These are phyloP conservation scores for Oncorhynchus kisutch DNA, from an alignment of 2,113 vertebrate species.

Conservation along the genomic window DNA sequence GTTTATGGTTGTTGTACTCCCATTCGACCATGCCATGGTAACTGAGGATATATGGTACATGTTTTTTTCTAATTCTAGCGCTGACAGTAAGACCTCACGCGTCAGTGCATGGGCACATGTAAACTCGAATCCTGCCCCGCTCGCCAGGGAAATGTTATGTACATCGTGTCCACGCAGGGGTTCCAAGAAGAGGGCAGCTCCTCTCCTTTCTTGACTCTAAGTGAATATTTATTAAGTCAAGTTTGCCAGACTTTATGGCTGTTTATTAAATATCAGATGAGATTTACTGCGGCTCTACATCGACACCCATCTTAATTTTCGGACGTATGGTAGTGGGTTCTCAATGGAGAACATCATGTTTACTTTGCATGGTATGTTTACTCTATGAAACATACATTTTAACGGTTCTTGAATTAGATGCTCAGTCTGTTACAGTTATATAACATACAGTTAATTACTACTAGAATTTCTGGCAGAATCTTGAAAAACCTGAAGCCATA, in stretches of 20 bases:
- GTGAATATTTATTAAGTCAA: not conserved
- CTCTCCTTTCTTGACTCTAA: not conserved
- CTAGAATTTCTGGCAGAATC: no score
- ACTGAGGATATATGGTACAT: not conserved
- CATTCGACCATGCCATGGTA: not conserved
- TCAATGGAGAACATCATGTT: not conserved
- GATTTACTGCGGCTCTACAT: no score
- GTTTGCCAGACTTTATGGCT: not conserved
- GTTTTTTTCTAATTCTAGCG: not conserved
- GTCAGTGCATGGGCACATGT: conserved; percentile 8
- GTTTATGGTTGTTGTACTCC: not conserved
- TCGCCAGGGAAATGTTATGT: not conserved
- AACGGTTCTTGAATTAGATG: no score
- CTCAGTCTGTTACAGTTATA: no score
- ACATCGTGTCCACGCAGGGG: conserved; percentile 29
- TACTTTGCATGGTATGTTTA: not conserved
- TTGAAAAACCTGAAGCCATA: no score
- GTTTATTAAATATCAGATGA: not conserved
- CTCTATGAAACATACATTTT: not conserved
- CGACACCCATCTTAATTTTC: not conserved
- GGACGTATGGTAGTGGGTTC: not conserved
- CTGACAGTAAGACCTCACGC: not conserved
- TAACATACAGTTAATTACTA: no score
- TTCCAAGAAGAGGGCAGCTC: conserved; percentile 20
- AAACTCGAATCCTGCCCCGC: conserved; percentile 4